These are phyloP conservation scores for Astreopora myriophthalma DNA, from an alignment of 64 coral and sea anemone genomes.

Conservation along the genomic window DNA sequence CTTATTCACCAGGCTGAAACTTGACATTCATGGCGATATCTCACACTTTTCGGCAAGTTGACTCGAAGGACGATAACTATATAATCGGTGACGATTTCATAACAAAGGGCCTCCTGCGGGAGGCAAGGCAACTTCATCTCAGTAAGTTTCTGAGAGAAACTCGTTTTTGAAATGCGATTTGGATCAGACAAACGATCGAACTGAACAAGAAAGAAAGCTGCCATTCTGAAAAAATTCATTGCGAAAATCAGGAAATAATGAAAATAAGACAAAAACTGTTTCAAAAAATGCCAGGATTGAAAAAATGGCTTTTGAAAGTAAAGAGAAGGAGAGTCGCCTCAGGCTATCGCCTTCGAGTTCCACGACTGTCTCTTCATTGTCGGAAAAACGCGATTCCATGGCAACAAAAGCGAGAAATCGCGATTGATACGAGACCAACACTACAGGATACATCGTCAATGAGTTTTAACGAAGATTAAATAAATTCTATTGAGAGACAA, in stretches of 20 bases:
- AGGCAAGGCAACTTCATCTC: conserved; percentile 52
- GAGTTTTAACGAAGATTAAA: background rate
- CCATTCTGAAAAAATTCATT: background rate
- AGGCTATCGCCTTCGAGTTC: background rate
- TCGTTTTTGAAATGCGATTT: conserved; percentile 41
- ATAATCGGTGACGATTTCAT: conserved; percentile 12
- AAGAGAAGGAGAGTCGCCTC: background rate
- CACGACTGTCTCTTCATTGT: background rate
- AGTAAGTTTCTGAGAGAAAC: conserved; percentile 46
- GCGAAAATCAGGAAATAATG: too few relatives aligned
- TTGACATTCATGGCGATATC: too few relatives aligned
- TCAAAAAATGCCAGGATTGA: background rate
- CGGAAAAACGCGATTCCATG: background rate
- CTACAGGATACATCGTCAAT: background rate
- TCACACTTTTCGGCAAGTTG: too few relatives aligned
- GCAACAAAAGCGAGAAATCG: background rate
- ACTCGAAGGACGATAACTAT: conserved; percentile 50
- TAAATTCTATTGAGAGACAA: too few relatives aligned
- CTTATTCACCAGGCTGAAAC: too few relatives aligned
- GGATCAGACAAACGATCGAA: conserved; percentile 1
- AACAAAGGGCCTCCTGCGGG: background rate
- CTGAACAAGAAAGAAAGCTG: conserved; percentile 36
- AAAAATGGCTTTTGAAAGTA: background rate
- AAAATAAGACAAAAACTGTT: background rate
- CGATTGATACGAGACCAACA: background rate